Base-by-base conservation (phyloP, 2,888 invertebrate genomes). In the Dendrolimus houi region DNA sequence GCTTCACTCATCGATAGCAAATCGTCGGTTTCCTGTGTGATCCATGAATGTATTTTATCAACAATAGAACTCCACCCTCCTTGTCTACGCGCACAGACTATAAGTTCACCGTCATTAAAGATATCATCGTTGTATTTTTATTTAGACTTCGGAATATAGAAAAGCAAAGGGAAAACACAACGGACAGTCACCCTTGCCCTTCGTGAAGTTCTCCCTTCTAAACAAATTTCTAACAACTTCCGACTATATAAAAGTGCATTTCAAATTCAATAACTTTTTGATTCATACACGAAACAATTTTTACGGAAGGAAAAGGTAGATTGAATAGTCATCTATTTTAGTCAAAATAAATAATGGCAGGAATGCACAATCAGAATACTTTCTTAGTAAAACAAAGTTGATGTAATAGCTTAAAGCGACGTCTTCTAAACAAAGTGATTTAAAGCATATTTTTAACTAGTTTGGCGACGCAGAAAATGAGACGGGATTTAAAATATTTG, bases 101-200 rank as follows among this genome's bases (percentile, higher is more conserved):
- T 29, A 29, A 29, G 12, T 47, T 47, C 47, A 2, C 12, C 47
- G 47, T 47, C n/a, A 52, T 12, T 53, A 53, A 53, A n/a, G 41
- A 40, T 29, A 40, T 54, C 54, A 6, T 54, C 17, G 12, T 54
- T n/a, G 54, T 8, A 17, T 53, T 53, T 53, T 53, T 53, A 9
- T 53, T 7, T 9, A 53, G n/a, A n/a, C 13, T 53, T 54, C 8
- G 9, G 40, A 40, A 12, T 54, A 29, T 12, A 9, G 40, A 9
- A 54, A 12, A 0, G 9, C 14, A 12, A 54, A 1, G 67, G 65
- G 64, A 59, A 57, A 55, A 59, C 54, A 66, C 64, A 64, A 62
- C 59, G 54, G 61, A 56, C 10, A 13, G 13, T 17, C 55, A 61
- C 68, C 63, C 67, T 60, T 41, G 47, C 47, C 47, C 47, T 55